Evolutionary conservation across 2,113 vertebrate species (phyloP), one percentile per base, ranked within the genome.

Genomic region (Paramisgurnus dabryanus): DNA sequence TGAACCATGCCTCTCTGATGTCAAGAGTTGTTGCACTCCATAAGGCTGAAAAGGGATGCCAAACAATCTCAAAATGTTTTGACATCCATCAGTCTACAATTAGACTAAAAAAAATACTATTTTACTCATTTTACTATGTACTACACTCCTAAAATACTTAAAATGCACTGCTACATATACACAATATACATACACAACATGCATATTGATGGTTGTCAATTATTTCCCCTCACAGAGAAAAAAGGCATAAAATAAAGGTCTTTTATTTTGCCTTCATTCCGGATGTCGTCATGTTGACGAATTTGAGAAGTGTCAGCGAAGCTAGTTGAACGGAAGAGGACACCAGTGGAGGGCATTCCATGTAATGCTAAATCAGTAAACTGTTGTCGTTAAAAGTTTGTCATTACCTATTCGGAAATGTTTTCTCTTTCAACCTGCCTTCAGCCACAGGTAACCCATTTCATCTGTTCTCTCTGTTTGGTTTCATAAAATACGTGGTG

Each of bases 391-490:
- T 17, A 10, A 40, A 22, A 65, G 13, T 45, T 68, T 22, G 2
- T 15, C 18, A 40, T 40, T 27, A n/a, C 5, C 69, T 57, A 9
- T 63, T 63, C 60, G n/a, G 76, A 82, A 18, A 86, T 86, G 85
- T 86, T 84, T 82, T 84, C 82, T 65, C 73, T 86, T 45, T 82
- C 80, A 47, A 68, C 82, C 22, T 73, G 76, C 11, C 68, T 86
- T 11, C 85, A 86, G 68, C 85, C 85, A 17, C 85, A 86, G 85
- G 85, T 86, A 84, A 53, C 10, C 1, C 34, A 50, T 76, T 7
- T 15, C 41, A 7, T 17, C 7, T 34, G 5, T 64, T 17, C 5
- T 34, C 4, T 10, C 43, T 8, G 5, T n/a, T 41, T 18, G 40
- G 6, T 73, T 60, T 73, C 40, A 11, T 73, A 22, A 73, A 4